phyloP scores from a whole-genome alignment of 2,113 vertebrate genomes.

The Lasiurus cinereus region DNA sequence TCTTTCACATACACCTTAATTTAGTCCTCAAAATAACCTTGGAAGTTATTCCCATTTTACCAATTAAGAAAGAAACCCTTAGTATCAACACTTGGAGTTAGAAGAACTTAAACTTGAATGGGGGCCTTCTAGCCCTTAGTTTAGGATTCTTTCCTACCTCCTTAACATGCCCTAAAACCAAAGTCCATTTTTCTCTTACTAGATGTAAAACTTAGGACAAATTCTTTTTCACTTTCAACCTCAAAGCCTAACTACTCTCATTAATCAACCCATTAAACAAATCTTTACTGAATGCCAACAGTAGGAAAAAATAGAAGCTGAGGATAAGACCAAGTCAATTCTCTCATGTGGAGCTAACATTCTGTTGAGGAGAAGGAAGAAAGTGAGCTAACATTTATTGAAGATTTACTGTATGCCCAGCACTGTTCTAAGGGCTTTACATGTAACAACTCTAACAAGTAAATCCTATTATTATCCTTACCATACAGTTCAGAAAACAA shows the following conservation, averaged over 20 bases:
- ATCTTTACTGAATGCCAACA: constrained; percentile 22
- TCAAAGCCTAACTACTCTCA: constrained; percentile 28
- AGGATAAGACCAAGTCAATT: background rate
- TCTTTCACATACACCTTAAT: constrained; percentile 33
- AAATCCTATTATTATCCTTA: background rate
- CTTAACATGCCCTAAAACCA: background rate
- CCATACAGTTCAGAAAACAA: background rate
- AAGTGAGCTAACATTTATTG: background rate
- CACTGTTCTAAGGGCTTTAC: background rate
- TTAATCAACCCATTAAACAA: constrained; percentile 23
- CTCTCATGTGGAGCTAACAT: background rate
- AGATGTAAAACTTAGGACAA: background rate
- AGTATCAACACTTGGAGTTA: background rate
- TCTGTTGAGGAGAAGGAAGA: background rate
- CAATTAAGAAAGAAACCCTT: constrained; percentile 61
- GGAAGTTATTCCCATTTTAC: constrained; percentile 17
- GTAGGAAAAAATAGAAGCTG: background rate
- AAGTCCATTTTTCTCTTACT: background rate
- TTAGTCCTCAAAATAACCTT: constrained; percentile 40
- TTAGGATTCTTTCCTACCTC: background rate
- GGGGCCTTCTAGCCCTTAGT: background rate
- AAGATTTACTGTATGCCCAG: background rate
- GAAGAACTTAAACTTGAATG: constrained; percentile 31
- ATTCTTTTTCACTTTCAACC: constrained; percentile 30
- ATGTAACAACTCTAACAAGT: background rate